Percentiles rank a stretch among this genome's conserved stretches.
phyloP scores from a whole-genome alignment of 2,113 vertebrate genomes.

The Daphoenositta chrysoptera region DNA sequence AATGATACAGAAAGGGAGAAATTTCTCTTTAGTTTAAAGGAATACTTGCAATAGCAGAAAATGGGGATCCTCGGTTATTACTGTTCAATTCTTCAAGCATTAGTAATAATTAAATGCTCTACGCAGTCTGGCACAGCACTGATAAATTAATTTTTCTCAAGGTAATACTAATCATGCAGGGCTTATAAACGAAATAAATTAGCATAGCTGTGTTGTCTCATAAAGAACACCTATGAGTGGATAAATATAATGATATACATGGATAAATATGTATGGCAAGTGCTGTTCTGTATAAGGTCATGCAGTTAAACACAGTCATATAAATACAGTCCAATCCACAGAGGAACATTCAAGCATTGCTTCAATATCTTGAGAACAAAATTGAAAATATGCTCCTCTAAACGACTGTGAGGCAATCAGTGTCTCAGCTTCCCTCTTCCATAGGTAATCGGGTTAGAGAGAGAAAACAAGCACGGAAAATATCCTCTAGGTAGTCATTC shows the following conservation, averaged over 20 bases:
- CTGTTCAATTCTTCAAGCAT: not conserved
- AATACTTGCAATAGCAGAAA: not conserved
- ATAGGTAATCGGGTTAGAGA: conserved; percentile 19
- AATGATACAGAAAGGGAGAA: not conserved
- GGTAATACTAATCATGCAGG: not conserved
- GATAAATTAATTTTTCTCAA: not conserved
- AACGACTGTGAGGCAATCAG: conserved; percentile 45
- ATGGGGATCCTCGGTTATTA: not conserved
- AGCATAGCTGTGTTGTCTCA: not conserved
- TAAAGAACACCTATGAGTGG: not conserved
- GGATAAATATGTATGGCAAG: not conserved
- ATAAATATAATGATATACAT: not conserved
- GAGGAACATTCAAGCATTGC: not conserved
- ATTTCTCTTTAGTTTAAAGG: not conserved
- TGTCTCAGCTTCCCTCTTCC: conserved; percentile 16
- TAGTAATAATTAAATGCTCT: not conserved
- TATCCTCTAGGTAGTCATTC: conserved; percentile 52
- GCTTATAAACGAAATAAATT: not conserved
- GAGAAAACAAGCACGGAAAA: conserved; percentile 37
- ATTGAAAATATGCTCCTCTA: not conserved
- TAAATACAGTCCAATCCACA: conserved; percentile 5
- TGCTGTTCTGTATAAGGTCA: not conserved
- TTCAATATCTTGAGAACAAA: conserved; percentile 1
- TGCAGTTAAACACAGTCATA: conserved; percentile 2
- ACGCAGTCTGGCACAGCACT: not conserved